Evolutionary conservation across 2,113 vertebrate genomes (phyloP).

Genomic region (Paraplagusia blochii): DNA sequence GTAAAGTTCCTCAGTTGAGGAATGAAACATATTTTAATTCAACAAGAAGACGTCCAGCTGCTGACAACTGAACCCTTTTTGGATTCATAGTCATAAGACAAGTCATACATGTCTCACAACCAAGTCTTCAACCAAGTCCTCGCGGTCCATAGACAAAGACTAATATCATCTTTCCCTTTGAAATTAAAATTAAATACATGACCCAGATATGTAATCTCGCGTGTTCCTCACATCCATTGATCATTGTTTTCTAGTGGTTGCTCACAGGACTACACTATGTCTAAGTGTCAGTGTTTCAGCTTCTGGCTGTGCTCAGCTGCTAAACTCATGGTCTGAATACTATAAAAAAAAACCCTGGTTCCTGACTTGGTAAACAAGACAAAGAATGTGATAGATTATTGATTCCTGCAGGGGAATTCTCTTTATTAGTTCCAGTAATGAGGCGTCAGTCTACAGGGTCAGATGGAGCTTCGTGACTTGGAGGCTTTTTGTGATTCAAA

Average conservation of each 20-base stretch:
- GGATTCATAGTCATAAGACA: too few species aligned
- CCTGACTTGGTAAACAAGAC: slow-evolving; percentile 16
- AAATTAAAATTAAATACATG: too few species aligned
- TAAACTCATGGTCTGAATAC: slow-evolving; percentile 4
- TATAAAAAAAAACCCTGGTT: not conserved
- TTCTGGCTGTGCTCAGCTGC: slow-evolving; percentile 6
- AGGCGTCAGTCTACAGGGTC: slow-evolving; percentile 4
- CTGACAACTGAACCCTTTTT: too few species aligned
- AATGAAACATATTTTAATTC: too few species aligned
- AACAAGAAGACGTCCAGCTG: too few species aligned
- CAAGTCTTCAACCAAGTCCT: too few species aligned
- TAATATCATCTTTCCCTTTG: too few species aligned
- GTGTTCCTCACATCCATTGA: slow-evolving; percentile 8
- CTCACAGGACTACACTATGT: not conserved
- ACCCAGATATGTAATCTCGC: too few species aligned
- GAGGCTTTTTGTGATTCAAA: slow-evolving; percentile 21
- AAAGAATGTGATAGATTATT: slow-evolving; percentile 17
- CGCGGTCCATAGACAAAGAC: too few species aligned
- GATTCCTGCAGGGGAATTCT: slow-evolving; percentile 10
- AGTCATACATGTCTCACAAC: not conserved
- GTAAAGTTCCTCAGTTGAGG: too few species aligned
- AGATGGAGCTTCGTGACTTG: slow-evolving; percentile 16
- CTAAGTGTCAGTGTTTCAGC: not conserved
- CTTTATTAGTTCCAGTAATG: not conserved
- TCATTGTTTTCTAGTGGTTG: slow-evolving; percentile 19